phyloP scores from a whole-genome alignment of 2,888 invertebrate genomes.

The Ichneumoninae sp. region DNA sequence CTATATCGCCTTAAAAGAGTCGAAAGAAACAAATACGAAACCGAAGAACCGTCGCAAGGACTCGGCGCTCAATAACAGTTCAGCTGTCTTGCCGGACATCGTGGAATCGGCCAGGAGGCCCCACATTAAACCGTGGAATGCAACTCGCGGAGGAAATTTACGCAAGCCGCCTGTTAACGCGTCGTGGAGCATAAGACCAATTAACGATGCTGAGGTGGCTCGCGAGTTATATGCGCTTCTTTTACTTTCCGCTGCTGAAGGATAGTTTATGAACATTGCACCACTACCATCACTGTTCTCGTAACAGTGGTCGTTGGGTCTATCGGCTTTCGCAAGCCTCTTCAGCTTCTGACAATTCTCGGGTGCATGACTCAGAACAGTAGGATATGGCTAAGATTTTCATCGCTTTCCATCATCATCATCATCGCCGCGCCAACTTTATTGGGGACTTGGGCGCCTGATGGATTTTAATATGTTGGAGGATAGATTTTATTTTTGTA shows the following conservation, averaged over 20 bases:
- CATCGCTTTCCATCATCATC: constrained; percentile 20
- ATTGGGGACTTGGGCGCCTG: not conserved
- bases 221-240: constrained; percentile 46
- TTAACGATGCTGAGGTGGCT: constrained; percentile 68
- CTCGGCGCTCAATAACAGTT: constrained; percentile 32
- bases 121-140: constrained; percentile 60
- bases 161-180: constrained; percentile 63
- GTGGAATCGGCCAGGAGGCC: not conserved
- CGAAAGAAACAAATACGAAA: not conserved
- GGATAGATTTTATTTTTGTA: not conserved
- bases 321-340: constrained; percentile 47
- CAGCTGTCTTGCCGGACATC: constrained; percentile 18
- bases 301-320: constrained; percentile 20
- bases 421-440: not conserved
- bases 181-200: constrained; percentile 65
- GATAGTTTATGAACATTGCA: constrained; percentile 56
- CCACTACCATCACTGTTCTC: constrained; percentile 52
- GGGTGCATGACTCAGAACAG: constrained; percentile 19
- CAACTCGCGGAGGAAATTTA: constrained; percentile 64
- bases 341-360: constrained; percentile 45
- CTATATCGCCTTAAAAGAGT: not conserved
- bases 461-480: not conserved
- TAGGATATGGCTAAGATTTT: constrained; percentile 23
- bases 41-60: constrained; percentile 27
- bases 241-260: constrained; percentile 47